phyloP scores from a whole-genome alignment of 2,113 vertebrate genomes.

The Sorex fumeus region DNA sequence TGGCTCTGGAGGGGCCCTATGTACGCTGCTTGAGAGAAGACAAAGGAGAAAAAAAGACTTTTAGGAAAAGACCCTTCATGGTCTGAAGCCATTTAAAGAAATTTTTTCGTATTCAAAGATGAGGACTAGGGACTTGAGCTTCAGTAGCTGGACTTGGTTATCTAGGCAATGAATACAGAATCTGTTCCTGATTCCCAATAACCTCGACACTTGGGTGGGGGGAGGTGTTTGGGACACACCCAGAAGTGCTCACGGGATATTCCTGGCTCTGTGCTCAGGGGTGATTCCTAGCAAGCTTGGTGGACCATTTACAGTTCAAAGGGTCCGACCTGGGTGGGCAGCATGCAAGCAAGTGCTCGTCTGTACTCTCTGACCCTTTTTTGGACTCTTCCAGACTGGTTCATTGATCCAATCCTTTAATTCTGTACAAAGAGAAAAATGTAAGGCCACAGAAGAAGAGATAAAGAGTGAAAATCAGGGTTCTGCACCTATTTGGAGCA shows the following conservation, averaged over 20 bases:
- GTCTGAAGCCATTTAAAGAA: neutral
- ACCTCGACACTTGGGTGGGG: neutral
- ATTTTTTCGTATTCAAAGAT: slow-evolving; percentile 3
- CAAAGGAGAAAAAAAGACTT: too few species aligned
- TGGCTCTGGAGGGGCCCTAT: too few species aligned
- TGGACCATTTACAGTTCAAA: too few species aligned
- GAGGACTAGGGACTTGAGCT: neutral
- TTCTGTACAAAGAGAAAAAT: neutral
- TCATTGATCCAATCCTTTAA: too few species aligned
- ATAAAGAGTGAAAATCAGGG: neutral
- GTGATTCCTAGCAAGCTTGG: neutral
- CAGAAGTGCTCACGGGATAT: too few species aligned
- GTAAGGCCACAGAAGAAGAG: neutral
- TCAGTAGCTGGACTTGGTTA: neutral
- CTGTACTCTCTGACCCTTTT: too few species aligned
- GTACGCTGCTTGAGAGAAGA: too few species aligned
- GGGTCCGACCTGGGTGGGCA: too few species aligned
- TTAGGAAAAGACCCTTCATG: too few species aligned
- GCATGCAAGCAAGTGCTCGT: too few species aligned
- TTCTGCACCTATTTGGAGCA: neutral
- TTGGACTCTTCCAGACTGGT: neutral
- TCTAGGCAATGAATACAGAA: neutral
- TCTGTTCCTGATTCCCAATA: neutral
- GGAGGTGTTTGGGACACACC: too few species aligned
- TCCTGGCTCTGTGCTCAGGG: too few species aligned